These are phyloP conservation scores for Caenorhabditis zanzibari DNA, from an alignment of 2,888 invertebrate species.

Conservation along the genomic window DNA sequence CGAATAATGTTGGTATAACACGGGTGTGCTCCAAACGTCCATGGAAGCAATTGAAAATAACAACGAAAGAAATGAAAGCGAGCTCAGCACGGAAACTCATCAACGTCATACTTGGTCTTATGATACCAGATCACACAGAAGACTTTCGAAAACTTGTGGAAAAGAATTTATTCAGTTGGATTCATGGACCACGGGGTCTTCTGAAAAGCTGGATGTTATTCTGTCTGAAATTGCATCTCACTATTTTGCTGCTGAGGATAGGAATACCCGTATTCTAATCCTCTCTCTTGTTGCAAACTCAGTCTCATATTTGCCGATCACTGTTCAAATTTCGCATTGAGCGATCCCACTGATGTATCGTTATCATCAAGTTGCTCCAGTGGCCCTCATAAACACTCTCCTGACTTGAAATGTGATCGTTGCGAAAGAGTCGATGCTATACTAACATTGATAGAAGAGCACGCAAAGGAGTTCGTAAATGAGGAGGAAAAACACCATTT, in stretches of 20 bases:
- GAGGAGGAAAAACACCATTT: not conserved
- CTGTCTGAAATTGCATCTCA: constrained; percentile 1
- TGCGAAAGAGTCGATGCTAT: constrained; percentile 30
- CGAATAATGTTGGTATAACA: not conserved
- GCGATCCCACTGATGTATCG: constrained; percentile 5
- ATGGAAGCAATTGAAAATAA: not conserved
- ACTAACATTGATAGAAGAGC: not conserved
- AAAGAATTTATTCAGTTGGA: not conserved
- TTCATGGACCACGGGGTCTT: not conserved
- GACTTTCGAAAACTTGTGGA: not conserved
- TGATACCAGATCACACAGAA: not conserved
- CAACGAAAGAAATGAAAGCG: not conserved
- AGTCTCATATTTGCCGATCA: constrained; percentile 36
- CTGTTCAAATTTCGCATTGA: constrained; percentile 31
- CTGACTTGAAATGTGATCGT: constrained; percentile 41
- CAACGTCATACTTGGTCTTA: not conserved
- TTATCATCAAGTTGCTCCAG: not conserved
- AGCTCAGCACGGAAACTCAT: not conserved
- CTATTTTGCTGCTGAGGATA: constrained; percentile 3
- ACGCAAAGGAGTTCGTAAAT: not conserved
- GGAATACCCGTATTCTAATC: not conserved
- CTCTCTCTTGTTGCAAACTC: constrained; percentile 5
- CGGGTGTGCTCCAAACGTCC: not conserved
- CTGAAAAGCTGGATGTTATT: not conserved
- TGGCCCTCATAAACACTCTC: not conserved